A percentile compares a stretch with the other conserved stretches of the same genome.
These are phyloP conservation scores for Margarornis squamiger DNA, from an alignment of 2,797 vertebrate species.

Conservation along the genomic window DNA sequence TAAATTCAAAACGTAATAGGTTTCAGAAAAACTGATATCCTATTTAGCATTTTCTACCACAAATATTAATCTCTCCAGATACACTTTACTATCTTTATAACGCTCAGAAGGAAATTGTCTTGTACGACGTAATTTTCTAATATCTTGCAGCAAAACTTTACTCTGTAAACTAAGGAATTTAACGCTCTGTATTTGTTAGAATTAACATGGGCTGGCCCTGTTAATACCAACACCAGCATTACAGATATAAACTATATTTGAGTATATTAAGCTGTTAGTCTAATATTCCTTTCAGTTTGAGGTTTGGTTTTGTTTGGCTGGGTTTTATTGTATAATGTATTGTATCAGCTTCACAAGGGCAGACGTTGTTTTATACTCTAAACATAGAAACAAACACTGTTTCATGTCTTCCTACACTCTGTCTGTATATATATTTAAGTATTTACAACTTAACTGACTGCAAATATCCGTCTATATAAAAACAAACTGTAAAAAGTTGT, in stretches of 20 bases:
- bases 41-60: background rate
- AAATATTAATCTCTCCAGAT: background rate
- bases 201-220: background rate
- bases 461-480: background rate
- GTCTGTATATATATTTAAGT: too few species aligned
- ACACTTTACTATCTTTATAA: background rate
- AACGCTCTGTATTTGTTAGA: background rate
- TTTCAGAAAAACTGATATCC: background rate
- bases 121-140: background rate
- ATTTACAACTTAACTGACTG: background rate
- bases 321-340: background rate
- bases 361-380: background rate
- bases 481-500: background rate
- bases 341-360: background rate
- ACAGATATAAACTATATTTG: background rate
- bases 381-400: background rate
- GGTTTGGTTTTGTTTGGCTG: background rate
- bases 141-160: background rate
- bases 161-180: background rate
- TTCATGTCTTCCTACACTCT: background rate
- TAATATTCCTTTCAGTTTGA: background rate
- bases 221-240: background rate
- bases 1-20: background rate
- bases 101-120: background rate
- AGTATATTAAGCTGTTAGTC: background rate